Conservation (phyloP, 2,888 invertebrate species). For the Orthosia gracilis region DNA sequence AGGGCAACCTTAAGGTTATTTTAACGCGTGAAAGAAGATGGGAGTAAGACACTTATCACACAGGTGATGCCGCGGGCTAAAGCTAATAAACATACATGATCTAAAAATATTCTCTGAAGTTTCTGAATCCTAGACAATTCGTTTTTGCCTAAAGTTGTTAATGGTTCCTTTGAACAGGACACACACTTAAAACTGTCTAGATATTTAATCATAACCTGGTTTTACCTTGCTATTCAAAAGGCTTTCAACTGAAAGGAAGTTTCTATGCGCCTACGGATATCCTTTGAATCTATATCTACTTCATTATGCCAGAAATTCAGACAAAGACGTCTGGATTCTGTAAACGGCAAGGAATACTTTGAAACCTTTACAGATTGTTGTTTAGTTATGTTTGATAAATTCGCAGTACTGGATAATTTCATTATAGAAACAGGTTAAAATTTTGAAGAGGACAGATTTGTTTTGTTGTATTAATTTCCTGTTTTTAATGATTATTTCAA, state of each 20-base stretch:
- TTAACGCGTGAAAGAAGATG: background rate
- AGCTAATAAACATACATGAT: too few species aligned
- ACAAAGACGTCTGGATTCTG: conserved; percentile 33
- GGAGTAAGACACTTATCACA: too few species aligned
- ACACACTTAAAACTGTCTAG: conserved; percentile 34
- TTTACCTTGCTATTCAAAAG: conserved; percentile 50
- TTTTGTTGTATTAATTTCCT: background rate
- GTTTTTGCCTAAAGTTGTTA: conserved; percentile 8
- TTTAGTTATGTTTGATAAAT: background rate
- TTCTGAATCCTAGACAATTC: conserved; percentile 5
- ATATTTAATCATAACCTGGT: conserved; percentile 58
- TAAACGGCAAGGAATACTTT: background rate
- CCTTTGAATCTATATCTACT: conserved; percentile 39
- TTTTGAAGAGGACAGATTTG: background rate
- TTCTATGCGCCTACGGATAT: conserved; percentile 17
- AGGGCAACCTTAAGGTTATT: too few species aligned
- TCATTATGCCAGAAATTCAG: conserved; percentile 40
- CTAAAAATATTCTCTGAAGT: background rate
- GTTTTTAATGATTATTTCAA: background rate
- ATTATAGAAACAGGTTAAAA: background rate
- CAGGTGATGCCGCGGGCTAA: too few species aligned
- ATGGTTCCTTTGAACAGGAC: conserved; percentile 39
- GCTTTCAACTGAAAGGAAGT: conserved; percentile 38
- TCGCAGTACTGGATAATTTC: background rate
- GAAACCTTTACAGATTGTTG: conserved; percentile 7